Conservation (phyloP, 2,113 vertebrate genomes). For the Prunella himalayana region DNA sequence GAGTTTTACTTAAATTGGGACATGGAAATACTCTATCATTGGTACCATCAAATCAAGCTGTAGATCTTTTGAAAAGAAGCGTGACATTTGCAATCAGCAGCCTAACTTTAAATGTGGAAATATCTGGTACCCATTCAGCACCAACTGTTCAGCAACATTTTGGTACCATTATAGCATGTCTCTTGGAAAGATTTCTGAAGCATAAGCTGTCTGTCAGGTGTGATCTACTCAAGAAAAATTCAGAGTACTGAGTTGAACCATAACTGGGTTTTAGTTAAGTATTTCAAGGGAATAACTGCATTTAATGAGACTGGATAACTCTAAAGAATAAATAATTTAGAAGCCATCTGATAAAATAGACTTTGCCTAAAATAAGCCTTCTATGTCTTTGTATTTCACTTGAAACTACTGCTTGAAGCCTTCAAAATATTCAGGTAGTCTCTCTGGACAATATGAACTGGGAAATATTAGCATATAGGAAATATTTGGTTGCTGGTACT, state of each 20-base stretch:
- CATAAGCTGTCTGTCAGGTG: conserved; percentile 44
- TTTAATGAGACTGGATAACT: conserved; percentile 26
- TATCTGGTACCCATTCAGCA: background rate
- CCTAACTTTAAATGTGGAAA: background rate
- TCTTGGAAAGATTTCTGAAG: conserved; percentile 48
- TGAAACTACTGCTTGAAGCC: background rate
- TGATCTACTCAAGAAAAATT: conserved; percentile 57
- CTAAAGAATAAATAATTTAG: conserved; percentile 9
- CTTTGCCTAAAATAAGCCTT: background rate
- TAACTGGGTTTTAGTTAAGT: conserved; percentile 24
- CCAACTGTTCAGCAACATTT: background rate
- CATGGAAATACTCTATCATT: background rate
- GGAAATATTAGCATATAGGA: background rate
- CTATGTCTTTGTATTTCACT: background rate
- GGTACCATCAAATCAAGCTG: background rate
- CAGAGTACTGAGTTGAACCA: conserved; percentile 29
- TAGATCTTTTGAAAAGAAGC: background rate
- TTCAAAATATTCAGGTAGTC: background rate
- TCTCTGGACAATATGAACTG: background rate
- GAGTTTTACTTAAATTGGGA: background rate
- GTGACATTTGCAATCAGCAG: background rate
- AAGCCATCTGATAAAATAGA: conserved; percentile 14
- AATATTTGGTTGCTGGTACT: background rate
- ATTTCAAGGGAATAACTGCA: conserved; percentile 18
- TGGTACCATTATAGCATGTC: background rate